These are phyloP conservation scores for Tromatobia lineatoria DNA, from an alignment of 2,888 invertebrate species.

Conservation along the genomic window DNA sequence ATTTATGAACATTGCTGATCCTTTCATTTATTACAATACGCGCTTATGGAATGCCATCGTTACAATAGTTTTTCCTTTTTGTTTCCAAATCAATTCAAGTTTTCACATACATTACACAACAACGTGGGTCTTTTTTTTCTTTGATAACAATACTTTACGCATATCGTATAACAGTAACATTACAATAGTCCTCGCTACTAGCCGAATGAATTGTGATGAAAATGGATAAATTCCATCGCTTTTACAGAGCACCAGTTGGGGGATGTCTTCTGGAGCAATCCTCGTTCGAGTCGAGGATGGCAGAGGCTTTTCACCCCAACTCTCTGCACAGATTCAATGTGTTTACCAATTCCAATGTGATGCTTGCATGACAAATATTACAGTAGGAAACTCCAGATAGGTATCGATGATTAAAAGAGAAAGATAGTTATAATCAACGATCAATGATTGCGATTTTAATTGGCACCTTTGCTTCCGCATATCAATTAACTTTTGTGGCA, in stretches of 20 bases:
- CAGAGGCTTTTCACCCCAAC: conserved; percentile 69
- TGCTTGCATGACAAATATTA: conserved; percentile 57
- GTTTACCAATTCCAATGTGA: conserved; percentile 60
- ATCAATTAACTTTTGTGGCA: conserved; percentile 57
- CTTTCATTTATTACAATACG: conserved; percentile 68
- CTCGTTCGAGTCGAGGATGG: conserved; percentile 71
- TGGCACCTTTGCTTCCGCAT: conserved; percentile 59
- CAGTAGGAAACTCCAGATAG: conserved; percentile 58
- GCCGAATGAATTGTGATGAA: conserved; percentile 41
- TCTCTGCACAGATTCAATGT: conserved; percentile 34
- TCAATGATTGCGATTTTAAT: conserved; percentile 50
- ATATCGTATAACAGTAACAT: conserved; percentile 70
- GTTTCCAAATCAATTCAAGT: conserved; percentile 34
- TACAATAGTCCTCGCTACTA: conserved; percentile 65
- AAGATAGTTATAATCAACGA: conserved; percentile 22
- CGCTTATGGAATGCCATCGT: conserved; percentile 70
- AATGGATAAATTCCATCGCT: conserved; percentile 9
- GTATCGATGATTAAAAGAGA: conserved; percentile 30
- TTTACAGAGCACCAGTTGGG: conserved; percentile 34
- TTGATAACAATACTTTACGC: conserved; percentile 68
- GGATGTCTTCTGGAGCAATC: conserved; percentile 70
- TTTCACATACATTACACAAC: conserved; percentile 63
- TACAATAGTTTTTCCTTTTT: conserved; percentile 46
- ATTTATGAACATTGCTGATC: conserved; percentile 52
- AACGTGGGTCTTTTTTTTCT: conserved; percentile 37